Evolutionary conservation across 2,888 invertebrate genomes (phyloP).

Genomic region (Caenorhabditis wallacei): DNA sequence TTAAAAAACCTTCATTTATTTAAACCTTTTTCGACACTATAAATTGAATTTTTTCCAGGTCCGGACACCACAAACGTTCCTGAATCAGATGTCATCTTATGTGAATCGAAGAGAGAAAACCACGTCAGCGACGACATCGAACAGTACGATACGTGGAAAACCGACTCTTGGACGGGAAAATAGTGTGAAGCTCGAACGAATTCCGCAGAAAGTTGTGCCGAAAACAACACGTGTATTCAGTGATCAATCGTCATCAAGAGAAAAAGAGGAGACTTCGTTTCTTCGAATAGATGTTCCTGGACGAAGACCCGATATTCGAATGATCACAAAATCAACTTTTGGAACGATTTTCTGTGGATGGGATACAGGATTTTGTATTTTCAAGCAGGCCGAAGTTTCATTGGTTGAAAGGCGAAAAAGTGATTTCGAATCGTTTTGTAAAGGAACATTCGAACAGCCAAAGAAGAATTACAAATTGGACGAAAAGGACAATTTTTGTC

Average conservation of each 20-base stretch:
- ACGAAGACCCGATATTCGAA: slow-evolving; percentile 43
- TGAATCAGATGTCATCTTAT: slow-evolving; percentile 10
- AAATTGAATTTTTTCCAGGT: no score
- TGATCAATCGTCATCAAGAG: not conserved
- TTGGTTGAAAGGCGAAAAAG: slow-evolving; percentile 9
- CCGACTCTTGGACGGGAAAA: not conserved
- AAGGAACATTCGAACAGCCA: slow-evolving; percentile 18
- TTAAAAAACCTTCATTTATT: no score
- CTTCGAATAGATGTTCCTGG: slow-evolving; percentile 47
- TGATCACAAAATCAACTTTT: not conserved
- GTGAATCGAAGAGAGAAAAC: slow-evolving; percentile 5
- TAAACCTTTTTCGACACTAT: no score
- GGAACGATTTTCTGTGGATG: slow-evolving; percentile 16
- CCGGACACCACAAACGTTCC: slow-evolving; percentile 42
- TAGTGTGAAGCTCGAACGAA: not conserved
- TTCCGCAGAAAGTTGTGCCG: not conserved
- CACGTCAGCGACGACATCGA: slow-evolving; percentile 46
- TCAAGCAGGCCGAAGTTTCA: slow-evolving; percentile 18
- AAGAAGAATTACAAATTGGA: slow-evolving; percentile 55
- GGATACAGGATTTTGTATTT: slow-evolving; percentile 48
- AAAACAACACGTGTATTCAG: not conserved
- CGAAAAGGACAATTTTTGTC: slow-evolving; percentile 46
- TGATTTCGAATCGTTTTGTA: slow-evolving; percentile 17
- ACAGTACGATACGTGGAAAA: slow-evolving; percentile 48
- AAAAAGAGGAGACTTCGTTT: not conserved